These are phyloP conservation scores for Rotaria magnacalcarata DNA, from an alignment of 2,888 invertebrate genomes.

Conservation along the genomic window DNA sequence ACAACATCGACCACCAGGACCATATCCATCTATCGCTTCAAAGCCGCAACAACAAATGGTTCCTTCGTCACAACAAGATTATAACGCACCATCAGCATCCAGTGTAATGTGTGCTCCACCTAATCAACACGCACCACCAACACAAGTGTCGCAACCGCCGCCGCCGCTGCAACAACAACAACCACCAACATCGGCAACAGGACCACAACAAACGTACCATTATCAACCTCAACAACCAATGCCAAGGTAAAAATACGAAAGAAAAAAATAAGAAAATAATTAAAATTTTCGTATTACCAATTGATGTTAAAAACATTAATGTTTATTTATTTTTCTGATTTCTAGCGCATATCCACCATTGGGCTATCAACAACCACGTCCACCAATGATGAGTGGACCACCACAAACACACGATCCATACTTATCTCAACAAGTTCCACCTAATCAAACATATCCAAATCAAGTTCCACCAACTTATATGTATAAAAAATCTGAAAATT, in stretches of 20 bases:
- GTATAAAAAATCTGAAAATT: background rate
- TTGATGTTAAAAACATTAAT: too few relatives aligned
- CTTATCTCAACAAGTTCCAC: conserved; percentile 9
- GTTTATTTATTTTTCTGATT: background rate
- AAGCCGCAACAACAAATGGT: background rate
- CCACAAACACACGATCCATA: background rate
- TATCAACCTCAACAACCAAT: conserved; percentile 1
- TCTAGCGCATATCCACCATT: background rate
- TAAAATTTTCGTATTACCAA: background rate
- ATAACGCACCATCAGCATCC: background rate
- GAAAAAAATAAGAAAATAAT: background rate
- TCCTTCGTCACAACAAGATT: background rate
- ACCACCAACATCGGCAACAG: background rate
- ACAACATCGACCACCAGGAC: background rate
- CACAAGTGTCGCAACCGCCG: background rate
- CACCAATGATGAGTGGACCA: background rate
- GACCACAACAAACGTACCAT: background rate
- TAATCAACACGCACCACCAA: background rate
- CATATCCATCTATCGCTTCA: background rate
- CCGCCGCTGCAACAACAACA: background rate
- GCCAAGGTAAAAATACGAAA: background rate
- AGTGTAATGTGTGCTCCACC: background rate
- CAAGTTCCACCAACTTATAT: background rate
- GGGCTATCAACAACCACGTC: background rate
- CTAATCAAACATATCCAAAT: conserved; percentile 13